Evolutionary conservation across 2,888 invertebrate genomes (phyloP).

Genomic region (Uloborus plumipes): DNA sequence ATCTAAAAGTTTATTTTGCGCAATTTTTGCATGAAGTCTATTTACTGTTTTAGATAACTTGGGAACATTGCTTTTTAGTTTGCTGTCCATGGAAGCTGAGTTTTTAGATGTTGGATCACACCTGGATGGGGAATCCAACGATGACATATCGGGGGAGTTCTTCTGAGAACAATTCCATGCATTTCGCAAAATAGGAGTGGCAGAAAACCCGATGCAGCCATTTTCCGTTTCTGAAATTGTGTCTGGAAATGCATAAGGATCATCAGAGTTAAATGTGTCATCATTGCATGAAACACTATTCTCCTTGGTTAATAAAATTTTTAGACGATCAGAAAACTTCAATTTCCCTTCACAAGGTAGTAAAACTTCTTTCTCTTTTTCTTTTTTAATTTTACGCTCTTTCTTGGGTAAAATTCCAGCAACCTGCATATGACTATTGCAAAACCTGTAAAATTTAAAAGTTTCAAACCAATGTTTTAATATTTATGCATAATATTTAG

Average conservation of each 20-base stretch:
- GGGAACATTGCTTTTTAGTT: constrained; percentile 60
- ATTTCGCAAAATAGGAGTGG: constrained; percentile 53
- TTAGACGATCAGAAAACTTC: constrained; percentile 73
- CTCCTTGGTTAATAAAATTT: constrained; percentile 69
- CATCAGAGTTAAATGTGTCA: constrained; percentile 69
- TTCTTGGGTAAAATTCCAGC: constrained; percentile 71
- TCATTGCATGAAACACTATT: constrained; percentile 68
- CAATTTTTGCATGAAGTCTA: constrained; percentile 72
- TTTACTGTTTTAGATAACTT: constrained; percentile 71
- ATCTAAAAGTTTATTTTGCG: constrained; percentile 72
- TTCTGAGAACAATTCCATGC: constrained; percentile 62
- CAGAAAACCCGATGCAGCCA: constrained; percentile 49
- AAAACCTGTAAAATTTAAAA: constrained; percentile 70
- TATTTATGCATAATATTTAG: too few species aligned
- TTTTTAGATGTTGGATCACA: constrained; percentile 41
- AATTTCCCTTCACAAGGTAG: constrained; percentile 71
- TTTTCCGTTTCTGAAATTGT: constrained; percentile 53
- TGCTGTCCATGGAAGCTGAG: constrained; percentile 24
- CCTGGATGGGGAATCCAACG: constrained; percentile 37
- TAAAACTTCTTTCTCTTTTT: constrained; percentile 63
- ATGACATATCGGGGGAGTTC: constrained; percentile 38
- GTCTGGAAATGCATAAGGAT: constrained; percentile 74
- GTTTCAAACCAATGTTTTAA: too few species aligned
- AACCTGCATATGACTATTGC: constrained; percentile 74
- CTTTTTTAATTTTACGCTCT: constrained; percentile 68